Evolutionary conservation across 2,113 vertebrate genomes (phyloP).

Genomic region (Salvator merianae): DNA sequence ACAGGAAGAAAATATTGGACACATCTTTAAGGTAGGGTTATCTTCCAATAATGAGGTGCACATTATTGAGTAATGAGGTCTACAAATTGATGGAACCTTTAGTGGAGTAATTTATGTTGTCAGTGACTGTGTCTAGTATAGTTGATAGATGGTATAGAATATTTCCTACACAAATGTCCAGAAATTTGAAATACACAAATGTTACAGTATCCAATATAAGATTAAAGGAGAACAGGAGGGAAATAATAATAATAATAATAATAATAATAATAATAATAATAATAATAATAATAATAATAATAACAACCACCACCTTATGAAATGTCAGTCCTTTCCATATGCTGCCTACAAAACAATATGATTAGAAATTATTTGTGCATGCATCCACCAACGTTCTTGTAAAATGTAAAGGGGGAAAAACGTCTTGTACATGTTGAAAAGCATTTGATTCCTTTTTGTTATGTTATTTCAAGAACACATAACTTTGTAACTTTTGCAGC

Average conservation of each 20-base stretch:
- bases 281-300: too few relatives aligned
- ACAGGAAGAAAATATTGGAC: too few relatives aligned
- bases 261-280: too few relatives aligned
- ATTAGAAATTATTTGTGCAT: conserved; percentile 33
- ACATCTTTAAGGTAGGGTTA: too few relatives aligned
- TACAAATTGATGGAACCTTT: too few relatives aligned
- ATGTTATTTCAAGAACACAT: background rate
- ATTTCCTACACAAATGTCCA: background rate
- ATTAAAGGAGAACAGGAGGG: background rate
- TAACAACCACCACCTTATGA: too few relatives aligned
- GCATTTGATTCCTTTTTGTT: background rate
- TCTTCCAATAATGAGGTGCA: too few relatives aligned
- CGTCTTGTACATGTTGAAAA: background rate
- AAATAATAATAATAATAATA: too few relatives aligned
- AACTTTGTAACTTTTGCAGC: conserved; percentile 26
- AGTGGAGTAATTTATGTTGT: background rate
- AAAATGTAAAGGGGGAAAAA: conserved; percentile 29
- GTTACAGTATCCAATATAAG: background rate
- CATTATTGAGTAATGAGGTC: too few relatives aligned
- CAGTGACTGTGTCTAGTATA: background rate
- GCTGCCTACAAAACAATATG: background rate
- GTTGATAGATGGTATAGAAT: background rate
- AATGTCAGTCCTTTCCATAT: background rate
- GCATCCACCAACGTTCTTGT: background rate
- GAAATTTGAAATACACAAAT: background rate